A percentile compares a stretch with the other conserved stretches of the same genome.
phyloP scores from a whole-genome alignment of 2,888 invertebrate genomes.

The Drosophila tanythrix region DNA sequence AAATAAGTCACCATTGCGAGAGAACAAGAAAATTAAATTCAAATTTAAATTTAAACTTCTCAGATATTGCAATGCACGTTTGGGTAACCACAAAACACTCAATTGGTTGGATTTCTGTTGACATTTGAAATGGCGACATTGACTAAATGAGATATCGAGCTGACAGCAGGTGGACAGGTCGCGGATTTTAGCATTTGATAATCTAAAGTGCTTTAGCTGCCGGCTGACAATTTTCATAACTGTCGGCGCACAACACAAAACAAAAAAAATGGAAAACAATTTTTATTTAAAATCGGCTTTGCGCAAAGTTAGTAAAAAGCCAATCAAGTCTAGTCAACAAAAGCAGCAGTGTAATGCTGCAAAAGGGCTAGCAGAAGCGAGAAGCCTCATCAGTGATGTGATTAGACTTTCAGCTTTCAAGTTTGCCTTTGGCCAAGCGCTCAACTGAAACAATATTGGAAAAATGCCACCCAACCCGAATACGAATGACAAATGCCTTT shows the following conservation, averaged over 20 bases:
- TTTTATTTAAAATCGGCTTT: constrained; percentile 59
- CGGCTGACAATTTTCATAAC: constrained; percentile 11
- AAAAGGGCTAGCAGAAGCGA: constrained; percentile 35
- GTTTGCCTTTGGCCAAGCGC: constrained; percentile 51
- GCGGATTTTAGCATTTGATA: constrained; percentile 56
- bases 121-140: constrained; percentile 24
- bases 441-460: constrained; percentile 59
- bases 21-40: constrained; percentile 10
- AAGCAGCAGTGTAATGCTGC: constrained; percentile 49
- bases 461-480: constrained; percentile 15
- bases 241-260: constrained; percentile 7
- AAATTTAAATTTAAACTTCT: constrained; percentile 20
- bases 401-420: constrained; percentile 58
- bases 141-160: constrained; percentile 34
- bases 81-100: constrained; percentile 13
- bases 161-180: constrained; percentile 37
- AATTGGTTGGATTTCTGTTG: constrained; percentile 24
- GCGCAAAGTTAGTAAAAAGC: constrained; percentile 30
- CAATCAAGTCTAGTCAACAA: constrained; percentile 61
- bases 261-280: constrained; percentile 25
- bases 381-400: constrained; percentile 61
- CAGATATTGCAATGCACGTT: constrained; percentile 6
- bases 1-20: not conserved
- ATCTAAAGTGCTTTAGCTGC: constrained; percentile 17
- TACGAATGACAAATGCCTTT: constrained; percentile 60